Percentiles rank a stretch among this genome's conserved stretches.
Conservation (phyloP, 2,797 vertebrate species). For the Erpetoichthys calabaricus region DNA sequence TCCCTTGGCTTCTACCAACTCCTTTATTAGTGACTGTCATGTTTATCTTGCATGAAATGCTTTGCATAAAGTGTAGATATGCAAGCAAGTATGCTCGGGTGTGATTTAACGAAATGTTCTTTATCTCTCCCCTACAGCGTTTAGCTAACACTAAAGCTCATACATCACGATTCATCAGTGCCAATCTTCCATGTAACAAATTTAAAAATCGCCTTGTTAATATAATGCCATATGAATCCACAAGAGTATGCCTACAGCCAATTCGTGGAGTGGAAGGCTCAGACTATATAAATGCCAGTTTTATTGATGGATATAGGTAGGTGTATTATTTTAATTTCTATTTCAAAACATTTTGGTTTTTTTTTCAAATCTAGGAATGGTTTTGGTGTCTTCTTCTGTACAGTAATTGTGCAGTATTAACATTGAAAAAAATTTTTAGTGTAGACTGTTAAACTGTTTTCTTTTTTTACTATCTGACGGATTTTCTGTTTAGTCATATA, state of each 20-base stretch:
- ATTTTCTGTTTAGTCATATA: too few relatives aligned
- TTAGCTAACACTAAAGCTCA: conserved; percentile 97
- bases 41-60: conserved; percentile 14
- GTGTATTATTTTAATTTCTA: neutral
- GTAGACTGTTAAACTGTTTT: too few relatives aligned
- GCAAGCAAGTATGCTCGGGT: neutral
- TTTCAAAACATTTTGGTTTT: conserved; percentile 11
- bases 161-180: conserved; percentile 98
- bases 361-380: conserved; percentile 5
- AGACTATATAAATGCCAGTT: conserved; percentile 98
- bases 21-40: conserved; percentile 10
- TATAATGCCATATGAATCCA: conserved; percentile 98
- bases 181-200: conserved; percentile 99
- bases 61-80: conserved; percentile 1
- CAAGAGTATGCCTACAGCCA: conserved; percentile 90
- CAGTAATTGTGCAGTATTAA: too few relatives aligned
- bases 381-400: too few relatives aligned
- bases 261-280: conserved; percentile 95
- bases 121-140: conserved; percentile 48
- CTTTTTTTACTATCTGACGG: too few relatives aligned
- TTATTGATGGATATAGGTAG: conserved; percentile 97
- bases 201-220: conserved; percentile 99
- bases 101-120: neutral
- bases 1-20: conserved; percentile 2
- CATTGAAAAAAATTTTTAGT: too few relatives aligned